Base-by-base conservation (phyloP, 2,797 vertebrate species). In the Scomberomorus guttatus region DNA sequence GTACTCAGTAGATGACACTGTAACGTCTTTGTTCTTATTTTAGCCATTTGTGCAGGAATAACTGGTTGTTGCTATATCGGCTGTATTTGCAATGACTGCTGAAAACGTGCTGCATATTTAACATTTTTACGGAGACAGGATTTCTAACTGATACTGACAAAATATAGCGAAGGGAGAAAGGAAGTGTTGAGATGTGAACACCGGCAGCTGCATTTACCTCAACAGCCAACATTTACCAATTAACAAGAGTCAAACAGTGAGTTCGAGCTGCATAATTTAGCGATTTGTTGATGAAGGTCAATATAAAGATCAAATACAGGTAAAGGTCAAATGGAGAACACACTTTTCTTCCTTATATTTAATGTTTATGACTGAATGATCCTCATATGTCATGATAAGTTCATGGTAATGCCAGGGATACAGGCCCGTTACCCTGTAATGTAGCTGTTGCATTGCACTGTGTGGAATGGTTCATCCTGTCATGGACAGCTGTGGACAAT, bases 361-460 rank as follows among this genome's bases (percentile, higher is more conserved):
- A 70, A 68, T 72, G 39, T 69, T 54, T 13, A 14, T 75, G 34
- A 66, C 63, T 80, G 12, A 75, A 42, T 60, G 63, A 17, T 68
- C 29, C 61, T 77, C n/a, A 17, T 62, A 17, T 25, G 27, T 66
- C 22, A 51, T n/a, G 14, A 67, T 52, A 80, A 22, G 29, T 58
- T 12, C 48, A 68, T 46, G 8, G 48, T 71, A 34, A 50, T 14
- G 20, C 29, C 52, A 39, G 70, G 70, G 58, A 71, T 71, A 25
- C 74, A 80, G 78, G 80, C 75, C 25, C 15, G 1, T 48, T 46
- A 54, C 46, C 75, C 82, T 82, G 75, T 83, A 67, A 78, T 52
- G 87, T 84, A 91, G 87, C 87, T 71, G 7, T 58, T 68, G 25
- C 44, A 72, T 77, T 89, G 80, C 83, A 86, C 80, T 77, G 80